Percentiles rank a stretch among this genome's conserved stretches.
Evolutionary conservation across 2,888 invertebrate genomes (phyloP).

Genomic region (Tupiocoris notatus): DNA sequence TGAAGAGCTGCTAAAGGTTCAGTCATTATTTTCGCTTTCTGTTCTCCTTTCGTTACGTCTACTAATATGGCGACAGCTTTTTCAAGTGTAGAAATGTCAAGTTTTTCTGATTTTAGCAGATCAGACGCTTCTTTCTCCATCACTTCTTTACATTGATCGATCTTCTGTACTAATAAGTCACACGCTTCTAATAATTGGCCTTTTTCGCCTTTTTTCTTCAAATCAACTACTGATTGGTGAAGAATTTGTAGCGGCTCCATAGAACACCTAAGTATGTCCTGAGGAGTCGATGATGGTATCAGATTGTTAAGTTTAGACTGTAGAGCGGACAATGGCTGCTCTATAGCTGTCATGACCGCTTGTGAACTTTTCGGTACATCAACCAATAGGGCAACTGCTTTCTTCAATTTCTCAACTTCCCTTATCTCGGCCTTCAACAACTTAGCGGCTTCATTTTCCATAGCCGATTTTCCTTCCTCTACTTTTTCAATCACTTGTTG

Average conservation of each 20-base stretch:
- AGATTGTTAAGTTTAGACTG: neutral
- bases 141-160: neutral
- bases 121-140: constrained; percentile 18
- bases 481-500: constrained; percentile 39
- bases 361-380: constrained; percentile 2
- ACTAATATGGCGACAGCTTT: constrained; percentile 26
- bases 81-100: neutral
- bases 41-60: neutral
- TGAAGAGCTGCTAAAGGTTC: constrained; percentile 2
- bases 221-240: neutral
- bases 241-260: constrained; percentile 11
- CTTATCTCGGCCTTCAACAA: constrained; percentile 10
- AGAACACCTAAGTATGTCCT: neutral
- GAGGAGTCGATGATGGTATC: neutral
- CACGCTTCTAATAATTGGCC: constrained; percentile 6
- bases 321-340: neutral
- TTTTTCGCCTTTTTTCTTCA: constrained; percentile 15
- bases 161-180: constrained; percentile 1
- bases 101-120: neutral
- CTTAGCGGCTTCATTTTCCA: neutral
- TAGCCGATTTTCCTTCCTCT: neutral
- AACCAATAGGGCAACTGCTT: constrained; percentile 11
- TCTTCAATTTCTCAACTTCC: constrained; percentile 1
- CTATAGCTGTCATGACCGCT: neutral
- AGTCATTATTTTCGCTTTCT: neutral